Evolutionary conservation across 2,888 invertebrate genomes (phyloP), one percentile per base, ranked within the genome.

Genomic region (Prenolepis imparis): DNA sequence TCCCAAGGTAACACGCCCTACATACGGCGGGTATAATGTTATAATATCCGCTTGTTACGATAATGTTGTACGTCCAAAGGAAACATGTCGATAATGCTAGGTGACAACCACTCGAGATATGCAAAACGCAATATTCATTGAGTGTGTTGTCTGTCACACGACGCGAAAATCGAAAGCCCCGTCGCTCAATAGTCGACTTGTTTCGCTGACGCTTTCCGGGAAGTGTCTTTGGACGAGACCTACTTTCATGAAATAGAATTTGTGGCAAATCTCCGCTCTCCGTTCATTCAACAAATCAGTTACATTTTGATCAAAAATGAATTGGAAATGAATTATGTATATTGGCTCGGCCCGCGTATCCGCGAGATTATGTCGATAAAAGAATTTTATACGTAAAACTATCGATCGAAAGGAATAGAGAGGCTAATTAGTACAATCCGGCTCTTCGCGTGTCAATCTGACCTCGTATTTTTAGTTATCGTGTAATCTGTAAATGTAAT

Each of bases 191-290:
- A 67, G 39, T 73, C 28, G 24, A 77, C 64, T 44, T 63, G 66
- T 84, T 80, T 70, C 63, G 32, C 59, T 66, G 83, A 75, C 61
- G 55, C 52, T 85, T 73, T 73, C 80, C 67, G 61, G 59, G 64
- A 82, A 75, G 55, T 74, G 83, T 84, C 86, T 86, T 82, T 88
- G 88, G 89, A 88, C 89, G 88, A 88, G 82, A 83, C 84, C 81
- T 74, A 80, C 59, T 80, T 80, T 48, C 74, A 24, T 57, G 24
- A 80, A 80, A 80, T 59, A 12, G 59, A 80, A 78, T 78, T 73
- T 73, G 57, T 59, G 68, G 74, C 41, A 41, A 80, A 59, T 74
- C 74, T 21, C 41, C 78, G 57, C 18, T 41, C 44, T 32, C 28
- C 52, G 36, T 80, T 80, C 78, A 74, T 80, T 80, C 44, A 44